These are phyloP conservation scores for Drosophila chauvacae DNA, from an alignment of 1,140 invertebrate genomes.

Conservation along the genomic window DNA sequence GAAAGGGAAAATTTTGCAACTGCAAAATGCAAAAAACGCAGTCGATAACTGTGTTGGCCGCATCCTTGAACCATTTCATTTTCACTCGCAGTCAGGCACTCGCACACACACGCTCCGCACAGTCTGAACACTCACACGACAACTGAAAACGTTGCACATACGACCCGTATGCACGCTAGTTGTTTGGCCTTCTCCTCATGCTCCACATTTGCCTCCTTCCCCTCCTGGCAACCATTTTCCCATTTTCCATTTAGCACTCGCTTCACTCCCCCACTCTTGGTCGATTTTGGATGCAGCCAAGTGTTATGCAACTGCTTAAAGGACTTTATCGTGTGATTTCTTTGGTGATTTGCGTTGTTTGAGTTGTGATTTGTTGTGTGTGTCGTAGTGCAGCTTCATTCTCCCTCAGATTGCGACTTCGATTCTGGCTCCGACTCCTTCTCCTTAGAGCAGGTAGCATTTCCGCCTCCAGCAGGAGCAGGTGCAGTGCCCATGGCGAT, in stretches of 20 bases:
- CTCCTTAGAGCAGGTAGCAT: slow-evolving; percentile 72
- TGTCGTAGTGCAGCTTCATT: slow-evolving; percentile 9
- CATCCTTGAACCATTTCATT: slow-evolving; percentile 44
- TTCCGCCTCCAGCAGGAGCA: slow-evolving; percentile 77
- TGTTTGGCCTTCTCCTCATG: slow-evolving; percentile 43
- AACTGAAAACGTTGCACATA: slow-evolving; percentile 81
- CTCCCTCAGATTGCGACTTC: neutral
- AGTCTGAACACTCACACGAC: slow-evolving; percentile 33
- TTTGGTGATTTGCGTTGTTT: slow-evolving; percentile 62
- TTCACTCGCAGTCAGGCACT: slow-evolving; percentile 16
- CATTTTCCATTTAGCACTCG: slow-evolving; percentile 13
- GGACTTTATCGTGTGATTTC: slow-evolving; percentile 77
- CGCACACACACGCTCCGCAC: slow-evolving; percentile 18
- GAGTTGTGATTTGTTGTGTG: slow-evolving; percentile 63
- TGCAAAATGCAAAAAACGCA: slow-evolving; percentile 60
- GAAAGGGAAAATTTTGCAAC: slow-evolving; percentile 28
- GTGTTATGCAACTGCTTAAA: slow-evolving; percentile 82
- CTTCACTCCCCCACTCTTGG: slow-evolving; percentile 3
- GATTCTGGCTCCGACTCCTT: neutral
- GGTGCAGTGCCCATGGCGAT: slow-evolving; percentile 75
- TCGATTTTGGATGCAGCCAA: slow-evolving; percentile 69
- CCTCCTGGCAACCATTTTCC: neutral
- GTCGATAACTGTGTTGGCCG: slow-evolving; percentile 70
- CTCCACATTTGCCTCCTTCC: neutral
- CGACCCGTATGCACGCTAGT: slow-evolving; percentile 79